phyloP scores from a whole-genome alignment of 2,797 vertebrate species.

The Neosalanx taihuensis region DNA sequence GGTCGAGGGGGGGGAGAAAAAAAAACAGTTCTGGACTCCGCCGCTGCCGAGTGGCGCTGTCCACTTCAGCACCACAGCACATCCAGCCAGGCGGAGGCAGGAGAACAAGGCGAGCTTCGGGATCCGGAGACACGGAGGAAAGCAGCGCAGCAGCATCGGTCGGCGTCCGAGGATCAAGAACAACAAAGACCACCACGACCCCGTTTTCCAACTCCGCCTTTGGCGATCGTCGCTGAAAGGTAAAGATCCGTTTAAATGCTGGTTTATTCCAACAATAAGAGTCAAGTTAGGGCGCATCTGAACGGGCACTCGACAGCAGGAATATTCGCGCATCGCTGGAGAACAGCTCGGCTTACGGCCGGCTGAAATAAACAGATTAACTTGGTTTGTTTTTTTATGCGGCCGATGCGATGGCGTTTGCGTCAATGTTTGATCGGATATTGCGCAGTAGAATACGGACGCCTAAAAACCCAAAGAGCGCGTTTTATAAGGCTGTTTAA shows the following conservation, averaged over 20 bases:
- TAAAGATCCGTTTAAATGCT: slow-evolving; percentile 51
- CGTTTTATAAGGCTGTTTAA: not conserved
- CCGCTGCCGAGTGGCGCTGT: slow-evolving; percentile 73
- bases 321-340: slow-evolving; percentile 13
- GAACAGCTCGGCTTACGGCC: slow-evolving; percentile 13
- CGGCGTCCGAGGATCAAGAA: slow-evolving; percentile 8
- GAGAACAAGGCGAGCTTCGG: not conserved
- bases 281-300: slow-evolving; percentile 43
- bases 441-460: not conserved
- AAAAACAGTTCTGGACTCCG: slow-evolving; percentile 25
- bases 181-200: not conserved
- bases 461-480: not conserved
- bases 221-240: slow-evolving; percentile 36
- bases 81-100: slow-evolving; percentile 21
- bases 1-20: not conserved
- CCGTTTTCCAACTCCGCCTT: slow-evolving; percentile 9
- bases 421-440: not conserved
- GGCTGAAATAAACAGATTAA: slow-evolving; percentile 26
- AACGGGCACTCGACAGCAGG: slow-evolving; percentile 25
- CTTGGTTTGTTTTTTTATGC: slow-evolving; percentile 29
- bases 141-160: slow-evolving; percentile 31
- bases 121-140: slow-evolving; percentile 29
- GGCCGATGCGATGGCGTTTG: slow-evolving; percentile 3
- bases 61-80: slow-evolving; percentile 78
- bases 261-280: slow-evolving; percentile 28